Percentiles rank a stretch among this genome's conserved stretches.
phyloP scores from a whole-genome alignment of 2,888 invertebrate species.

The Mesopsocus fuscifrons region DNA sequence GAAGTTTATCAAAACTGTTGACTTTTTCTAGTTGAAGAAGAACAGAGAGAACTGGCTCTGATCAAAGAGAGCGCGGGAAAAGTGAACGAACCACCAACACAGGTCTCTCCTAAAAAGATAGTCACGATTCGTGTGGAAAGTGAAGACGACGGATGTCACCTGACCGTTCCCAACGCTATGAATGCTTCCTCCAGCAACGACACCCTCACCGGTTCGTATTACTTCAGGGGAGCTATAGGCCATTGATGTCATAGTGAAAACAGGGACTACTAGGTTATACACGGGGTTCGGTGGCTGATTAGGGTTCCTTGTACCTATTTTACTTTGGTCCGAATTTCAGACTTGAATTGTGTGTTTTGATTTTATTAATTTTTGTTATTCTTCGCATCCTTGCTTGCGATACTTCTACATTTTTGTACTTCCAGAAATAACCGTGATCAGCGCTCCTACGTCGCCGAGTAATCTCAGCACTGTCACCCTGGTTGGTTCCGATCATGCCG shows the following conservation, averaged over 20 bases:
- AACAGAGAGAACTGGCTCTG: constrained; percentile 23
- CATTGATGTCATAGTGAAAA: too few relatives aligned
- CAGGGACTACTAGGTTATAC: too few relatives aligned
- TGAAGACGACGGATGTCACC: constrained; percentile 38
- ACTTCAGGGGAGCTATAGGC: too few relatives aligned
- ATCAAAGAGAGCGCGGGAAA: constrained; percentile 20
- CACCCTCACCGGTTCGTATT: constrained; percentile 44
- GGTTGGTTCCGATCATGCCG: constrained; percentile 31
- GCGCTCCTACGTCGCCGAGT: constrained; percentile 50
- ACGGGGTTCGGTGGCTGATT: too few relatives aligned
- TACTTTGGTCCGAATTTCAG: too few relatives aligned
- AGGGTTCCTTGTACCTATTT: too few relatives aligned
- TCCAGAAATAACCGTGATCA: constrained; percentile 28
- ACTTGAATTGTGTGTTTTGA: too few relatives aligned
- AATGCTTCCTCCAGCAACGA: constrained; percentile 57
- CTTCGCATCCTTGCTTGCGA: not conserved
- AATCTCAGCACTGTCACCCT: constrained; percentile 54
- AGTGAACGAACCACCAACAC: not conserved
- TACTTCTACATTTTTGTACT: not conserved
- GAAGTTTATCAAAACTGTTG: too few relatives aligned
- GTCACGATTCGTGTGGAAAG: constrained; percentile 29
- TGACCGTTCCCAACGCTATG: constrained; percentile 54
- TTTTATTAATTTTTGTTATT: too few relatives aligned
- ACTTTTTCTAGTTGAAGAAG: constrained; percentile 32
- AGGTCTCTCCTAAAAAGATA: constrained; percentile 22